Evolutionary conservation across 2,888 invertebrate species (phyloP), one percentile per base, ranked within the genome.

Genomic region (Pomacea canaliculata): DNA sequence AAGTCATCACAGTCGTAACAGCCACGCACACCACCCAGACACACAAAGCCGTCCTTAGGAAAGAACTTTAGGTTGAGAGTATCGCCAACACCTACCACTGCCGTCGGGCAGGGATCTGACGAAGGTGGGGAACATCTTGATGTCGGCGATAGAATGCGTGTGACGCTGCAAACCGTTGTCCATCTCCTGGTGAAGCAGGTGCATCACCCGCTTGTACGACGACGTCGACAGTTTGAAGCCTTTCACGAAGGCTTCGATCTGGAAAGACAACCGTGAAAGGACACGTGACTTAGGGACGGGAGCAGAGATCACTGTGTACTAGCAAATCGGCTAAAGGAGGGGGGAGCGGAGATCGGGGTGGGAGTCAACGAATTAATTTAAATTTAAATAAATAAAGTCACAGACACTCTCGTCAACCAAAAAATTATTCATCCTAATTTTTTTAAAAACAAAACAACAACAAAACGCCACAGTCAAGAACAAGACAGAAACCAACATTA

Each of bases 41-140:
- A 51, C 51, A 51, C 51, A 16, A 16, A 2, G 8, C 51, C 16
- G 3, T 16, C 12, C 51, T 16, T 2, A 16, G 51, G 3, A 8
- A 2, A 10, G 3, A 37, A 37, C 37, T 37, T 37, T 0, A 37
- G 1, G 37, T 37, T 5, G 37, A 37, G 37, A 37, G 37, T 37
- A 37, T 16, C 8, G 51, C 12, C 51, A 56, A 8, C 56, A 49
- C 83, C 77, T 82, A 92, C 92, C 96, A 92, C 95, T 94, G 89
- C 98, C 98, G 92, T 97, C 95, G 37, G 98, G 98, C 83, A 98
- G 93, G 91, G 97, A 95, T 91, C 97, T 96, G 73, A 99, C 98
- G 91, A 97, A 99, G 16, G 98, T 98, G 70, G 96, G 95, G 91
- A 96, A 97, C 92, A 98, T 98, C 92, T 98, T 98, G 74, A 98